Conservation (phyloP, 2,888 invertebrate species). For the Phasia obesa region DNA sequence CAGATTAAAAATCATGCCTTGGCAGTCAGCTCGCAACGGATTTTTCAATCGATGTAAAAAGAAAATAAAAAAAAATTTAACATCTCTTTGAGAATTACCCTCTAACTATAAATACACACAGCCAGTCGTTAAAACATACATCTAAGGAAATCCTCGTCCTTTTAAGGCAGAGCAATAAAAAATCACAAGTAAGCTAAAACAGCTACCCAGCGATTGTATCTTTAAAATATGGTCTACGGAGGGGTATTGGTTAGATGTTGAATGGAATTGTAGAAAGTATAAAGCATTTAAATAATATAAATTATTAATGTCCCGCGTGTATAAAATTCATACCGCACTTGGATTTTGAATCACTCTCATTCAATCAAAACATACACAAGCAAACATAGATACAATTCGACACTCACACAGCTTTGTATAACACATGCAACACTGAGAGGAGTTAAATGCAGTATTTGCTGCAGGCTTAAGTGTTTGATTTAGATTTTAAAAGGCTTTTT, state of each 20-base stretch:
- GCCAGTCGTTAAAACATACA: background rate
- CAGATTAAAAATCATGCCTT: too few species aligned
- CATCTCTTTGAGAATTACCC: background rate
- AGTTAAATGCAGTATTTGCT: constrained; percentile 64
- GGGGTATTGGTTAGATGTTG: background rate
- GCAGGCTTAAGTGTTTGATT: constrained; percentile 66
- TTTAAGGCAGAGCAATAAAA: constrained; percentile 24
- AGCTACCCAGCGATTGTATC: background rate
- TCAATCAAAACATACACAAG: constrained; percentile 5
- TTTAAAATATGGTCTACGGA: background rate
- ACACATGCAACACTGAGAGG: constrained; percentile 16
- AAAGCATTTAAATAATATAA: constrained; percentile 70
- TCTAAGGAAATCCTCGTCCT: constrained; percentile 48
- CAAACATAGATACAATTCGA: background rate
- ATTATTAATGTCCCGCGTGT: constrained; percentile 69
- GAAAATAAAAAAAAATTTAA: too few species aligned
- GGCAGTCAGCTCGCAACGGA: too few species aligned
- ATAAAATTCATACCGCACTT: constrained; percentile 61
- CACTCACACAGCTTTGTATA: background rate
- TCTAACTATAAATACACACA: background rate
- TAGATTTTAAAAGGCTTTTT: constrained; percentile 61
- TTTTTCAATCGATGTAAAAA: background rate
- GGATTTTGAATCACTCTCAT: constrained; percentile 59
- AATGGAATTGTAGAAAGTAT: constrained; percentile 47
- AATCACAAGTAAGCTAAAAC: constrained; percentile 24